Base-by-base conservation (phyloP, 1,140 invertebrate species). In the Melipona quadrifasciata region DNA sequence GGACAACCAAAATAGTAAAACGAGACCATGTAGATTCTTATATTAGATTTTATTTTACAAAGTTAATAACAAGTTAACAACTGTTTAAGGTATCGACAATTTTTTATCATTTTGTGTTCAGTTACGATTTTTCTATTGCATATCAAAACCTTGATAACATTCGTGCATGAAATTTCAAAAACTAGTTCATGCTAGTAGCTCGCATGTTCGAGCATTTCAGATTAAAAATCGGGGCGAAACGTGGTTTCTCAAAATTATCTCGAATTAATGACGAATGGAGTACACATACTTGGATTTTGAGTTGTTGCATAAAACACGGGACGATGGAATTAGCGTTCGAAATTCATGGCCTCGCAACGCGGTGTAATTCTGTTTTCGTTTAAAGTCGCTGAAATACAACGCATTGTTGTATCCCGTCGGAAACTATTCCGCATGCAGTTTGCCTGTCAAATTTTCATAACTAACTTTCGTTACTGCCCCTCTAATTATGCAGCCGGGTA, bases 261-360 rank as follows among this genome's bases (percentile, higher is more conserved):
- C 11, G 34, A 76, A 64, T 61, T 47, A 61, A 77, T 77, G 51
- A 77, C 61, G 64, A 47, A 77, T 77, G 31, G 57, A 17, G 8
- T 47, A 47, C 39, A 47, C 39, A 64, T 39, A 77, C 27, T 27
- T 77, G 58, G 24, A 76, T 76, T 76, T 21, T 6, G 58, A 27
- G 64, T 64, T 64, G 17, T 5, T 64, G n/a, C 17, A 17, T 47
- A 39, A 74, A 58, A 11, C 14, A 77, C 17, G 6, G 0, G 3
- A 47, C 39, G 8, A 12, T 6, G 34, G 34, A 55, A 77, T 27
- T 77, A 64, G 17, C 24, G 34, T n/a, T 19, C 17, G 21, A 47
- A 76, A 76, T 76, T 58, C 34, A 16, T 47, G 74, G 57, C n/a
- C 47, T n/a, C 24, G 6, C 24, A 61, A 76, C 55, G 19, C 39